Base-by-base conservation (phyloP, 2,888 invertebrate genomes). In the Seladonia tumulorum region DNA sequence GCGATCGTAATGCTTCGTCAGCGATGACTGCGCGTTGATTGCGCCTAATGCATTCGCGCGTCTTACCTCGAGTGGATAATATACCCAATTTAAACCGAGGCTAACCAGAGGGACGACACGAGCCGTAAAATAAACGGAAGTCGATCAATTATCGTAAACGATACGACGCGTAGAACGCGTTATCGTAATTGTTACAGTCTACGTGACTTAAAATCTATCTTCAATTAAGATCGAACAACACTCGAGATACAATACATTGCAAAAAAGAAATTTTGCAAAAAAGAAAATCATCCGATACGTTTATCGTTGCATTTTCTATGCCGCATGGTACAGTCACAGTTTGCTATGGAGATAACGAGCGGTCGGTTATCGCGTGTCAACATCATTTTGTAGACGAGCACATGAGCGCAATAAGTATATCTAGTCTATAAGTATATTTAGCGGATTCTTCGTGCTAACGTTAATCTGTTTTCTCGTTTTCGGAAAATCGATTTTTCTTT, bases 1-100 rank as follows among this genome's bases (percentile, higher is more conserved):
- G 25, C 25, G 78, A 60, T 77, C 75, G n/a, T 53, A 14, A 82
- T 25, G 74, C 60, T 29, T 63, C 42, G 66, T 71, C 70, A 85
- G 76, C 74, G 53, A 75, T 73, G 66, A 75, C 66, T 81, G 87
- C 87, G 60, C 66, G 81, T 76, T 81, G 57, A 79, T 87, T 87
- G 81, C 81, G 76, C 63, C 12, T 81, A 87, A 87, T 87, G 66
- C 70, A 87, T 77, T 83, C 81, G 87, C 87, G 87, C 57, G 75
- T 70, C 71, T 53, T 70, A 25, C 72, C 76, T 79, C 76, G 68
- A 87, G 83, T 79, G 73, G 71, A 87, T 83, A 87, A 87, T 87
- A 79, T 45, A 35, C 25, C 76, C 68, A 68, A 68, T 68, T 68
- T 60, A n/a, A 42, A 22, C 57, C 63, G 74, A 71, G 63, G 57